Percentiles rank a stretch among this genome's conserved stretches.
phyloP scores from a whole-genome alignment of 2,888 invertebrate genomes.

The Epinotia brunnichana region DNA sequence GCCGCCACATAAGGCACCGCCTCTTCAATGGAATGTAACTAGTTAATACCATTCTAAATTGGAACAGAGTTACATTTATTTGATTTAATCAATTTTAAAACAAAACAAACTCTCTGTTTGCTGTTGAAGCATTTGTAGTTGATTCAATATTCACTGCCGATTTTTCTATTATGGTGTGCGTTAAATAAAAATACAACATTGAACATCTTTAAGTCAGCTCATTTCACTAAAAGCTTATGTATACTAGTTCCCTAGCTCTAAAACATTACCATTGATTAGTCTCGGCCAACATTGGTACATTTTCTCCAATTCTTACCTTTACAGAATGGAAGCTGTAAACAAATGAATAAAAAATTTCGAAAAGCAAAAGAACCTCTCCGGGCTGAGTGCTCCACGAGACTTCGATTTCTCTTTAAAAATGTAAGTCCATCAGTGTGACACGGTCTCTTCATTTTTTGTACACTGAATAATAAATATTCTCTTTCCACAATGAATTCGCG shows the following conservation, averaged over 20 bases:
- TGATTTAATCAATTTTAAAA: too few species aligned
- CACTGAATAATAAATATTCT: slow-evolving; percentile 41
- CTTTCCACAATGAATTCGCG: slow-evolving; percentile 36
- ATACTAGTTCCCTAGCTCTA: not conserved
- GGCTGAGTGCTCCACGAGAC: slow-evolving; percentile 55
- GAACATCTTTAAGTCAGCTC: not conserved
- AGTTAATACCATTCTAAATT: too few species aligned
- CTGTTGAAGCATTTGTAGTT: too few species aligned
- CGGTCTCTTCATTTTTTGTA: slow-evolving; percentile 52
- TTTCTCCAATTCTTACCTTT: slow-evolving; percentile 27
- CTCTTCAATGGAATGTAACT: too few species aligned
- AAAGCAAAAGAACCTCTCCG: slow-evolving; percentile 50
- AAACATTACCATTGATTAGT: slow-evolving; percentile 12
- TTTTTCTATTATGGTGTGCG: not conserved
- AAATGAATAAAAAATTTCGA: slow-evolving; percentile 51
- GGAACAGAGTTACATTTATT: too few species aligned
- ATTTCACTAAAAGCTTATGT: not conserved
- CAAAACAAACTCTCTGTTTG: too few species aligned
- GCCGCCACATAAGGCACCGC: too few species aligned
- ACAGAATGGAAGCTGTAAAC: slow-evolving; percentile 43
- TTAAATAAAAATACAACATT: too few species aligned
- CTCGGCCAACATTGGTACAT: not conserved
- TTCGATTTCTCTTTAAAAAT: slow-evolving; percentile 59
- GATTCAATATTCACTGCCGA: not conserved
- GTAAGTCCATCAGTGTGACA: slow-evolving; percentile 60